phyloP scores from a whole-genome alignment of 2,888 invertebrate genomes.

The Ochlodes sylvanus region DNA sequence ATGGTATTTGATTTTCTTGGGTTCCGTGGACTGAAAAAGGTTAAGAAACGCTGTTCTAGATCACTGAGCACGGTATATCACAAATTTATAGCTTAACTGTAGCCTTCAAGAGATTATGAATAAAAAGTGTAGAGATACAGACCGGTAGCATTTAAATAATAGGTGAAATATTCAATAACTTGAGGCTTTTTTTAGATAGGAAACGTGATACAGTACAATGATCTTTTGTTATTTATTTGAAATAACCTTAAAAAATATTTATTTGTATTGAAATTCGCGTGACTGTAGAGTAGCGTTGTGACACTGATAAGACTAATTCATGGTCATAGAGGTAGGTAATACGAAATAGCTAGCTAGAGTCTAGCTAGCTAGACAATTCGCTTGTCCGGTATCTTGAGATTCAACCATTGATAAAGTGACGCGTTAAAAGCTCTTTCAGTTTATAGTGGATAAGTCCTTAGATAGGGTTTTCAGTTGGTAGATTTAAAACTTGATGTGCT shows the following conservation, averaged over 20 bases:
- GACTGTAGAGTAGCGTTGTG: not conserved
- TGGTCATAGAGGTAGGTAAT: not conserved
- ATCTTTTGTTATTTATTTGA: not conserved
- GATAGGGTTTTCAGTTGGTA: no score
- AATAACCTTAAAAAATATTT: not conserved
- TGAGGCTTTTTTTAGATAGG: conserved; percentile 2
- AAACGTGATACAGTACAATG: not conserved
- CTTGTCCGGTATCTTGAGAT: no score
- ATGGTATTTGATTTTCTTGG: no score
- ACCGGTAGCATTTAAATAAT: conserved; percentile 7
- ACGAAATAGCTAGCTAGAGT: not conserved
- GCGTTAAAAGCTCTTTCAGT: no score
- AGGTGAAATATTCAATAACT: conserved; percentile 14
- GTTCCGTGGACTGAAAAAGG: no score
- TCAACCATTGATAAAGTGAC: no score
- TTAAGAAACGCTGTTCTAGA: no score
- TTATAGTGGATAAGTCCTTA: no score
- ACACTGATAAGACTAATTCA: not conserved
- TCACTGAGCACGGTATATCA: no score
- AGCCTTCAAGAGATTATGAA: conserved; percentile 1
- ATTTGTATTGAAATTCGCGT: not conserved
- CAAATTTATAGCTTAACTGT: not conserved
- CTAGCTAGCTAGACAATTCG: no score
- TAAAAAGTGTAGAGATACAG: conserved; percentile 2
- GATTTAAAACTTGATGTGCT: no score